A percentile compares a stretch with the other conserved stretches of the same genome.
Conservation (phyloP, 1,140 invertebrate species). For the Eurytemora carolleeae region DNA sequence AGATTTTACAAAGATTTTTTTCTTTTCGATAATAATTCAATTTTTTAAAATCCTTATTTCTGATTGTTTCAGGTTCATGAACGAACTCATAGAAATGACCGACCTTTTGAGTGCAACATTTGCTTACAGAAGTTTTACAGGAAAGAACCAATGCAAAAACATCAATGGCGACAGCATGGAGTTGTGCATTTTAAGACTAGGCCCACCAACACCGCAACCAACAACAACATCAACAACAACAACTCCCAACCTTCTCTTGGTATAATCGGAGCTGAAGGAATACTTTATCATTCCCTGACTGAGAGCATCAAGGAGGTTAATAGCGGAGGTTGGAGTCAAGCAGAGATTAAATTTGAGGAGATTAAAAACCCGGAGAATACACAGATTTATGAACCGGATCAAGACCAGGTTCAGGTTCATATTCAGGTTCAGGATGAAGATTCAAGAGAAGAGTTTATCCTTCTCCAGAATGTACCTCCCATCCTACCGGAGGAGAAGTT, state of each 20-base stretch:
- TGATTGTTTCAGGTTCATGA: conserved; percentile 15
- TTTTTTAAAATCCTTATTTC: too few species aligned
- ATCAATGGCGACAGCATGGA: conserved; percentile 15
- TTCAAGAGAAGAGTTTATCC: neutral
- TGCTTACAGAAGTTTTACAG: conserved; percentile 14
- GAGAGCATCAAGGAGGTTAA: neutral
- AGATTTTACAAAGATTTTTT: neutral
- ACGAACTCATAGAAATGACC: conserved; percentile 12
- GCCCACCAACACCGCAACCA: neutral
- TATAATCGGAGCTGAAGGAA: neutral
- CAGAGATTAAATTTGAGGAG: too few species aligned
- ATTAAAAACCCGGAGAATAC: too few species aligned
- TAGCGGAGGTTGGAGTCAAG: neutral
- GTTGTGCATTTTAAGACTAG: conserved; percentile 13
- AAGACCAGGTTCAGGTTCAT: neutral
- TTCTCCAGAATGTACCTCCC: neutral
- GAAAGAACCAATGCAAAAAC: conserved; percentile 15
- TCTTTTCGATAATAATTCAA: too few species aligned
- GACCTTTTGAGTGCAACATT: conserved; percentile 15
- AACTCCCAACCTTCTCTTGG: neutral
- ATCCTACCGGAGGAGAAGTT: neutral
- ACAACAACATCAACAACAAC: neutral
- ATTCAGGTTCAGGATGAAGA: neutral
- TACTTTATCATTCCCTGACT: neutral
- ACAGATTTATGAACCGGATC: neutral